phyloP scores from a whole-genome alignment of 2,888 invertebrate species.

The Disparrhopalites patrizii region DNA sequence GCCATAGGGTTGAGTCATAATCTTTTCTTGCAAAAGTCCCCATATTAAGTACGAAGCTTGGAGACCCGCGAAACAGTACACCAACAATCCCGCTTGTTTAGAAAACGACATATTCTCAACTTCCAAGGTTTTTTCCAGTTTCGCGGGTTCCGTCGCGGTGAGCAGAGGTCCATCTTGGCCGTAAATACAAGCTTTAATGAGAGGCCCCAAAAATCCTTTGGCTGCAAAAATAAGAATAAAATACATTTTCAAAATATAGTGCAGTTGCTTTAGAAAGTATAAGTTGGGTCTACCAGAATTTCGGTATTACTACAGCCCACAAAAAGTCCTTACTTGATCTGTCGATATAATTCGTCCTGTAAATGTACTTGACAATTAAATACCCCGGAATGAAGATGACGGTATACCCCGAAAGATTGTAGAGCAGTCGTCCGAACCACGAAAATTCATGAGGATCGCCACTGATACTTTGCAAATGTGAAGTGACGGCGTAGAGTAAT shows the following conservation, averaged over 20 bases:
- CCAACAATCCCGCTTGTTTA: slow-evolving; percentile 59
- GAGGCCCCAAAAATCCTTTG: slow-evolving; percentile 46
- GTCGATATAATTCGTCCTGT: slow-evolving; percentile 73
- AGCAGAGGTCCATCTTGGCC: slow-evolving; percentile 43
- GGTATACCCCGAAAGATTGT: slow-evolving; percentile 82
- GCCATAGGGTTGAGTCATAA: slow-evolving; percentile 84
- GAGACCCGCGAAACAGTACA: slow-evolving; percentile 80
- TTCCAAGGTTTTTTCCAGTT: slow-evolving; percentile 6
- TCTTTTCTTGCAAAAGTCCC: slow-evolving; percentile 96
- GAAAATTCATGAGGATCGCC: slow-evolving; percentile 47
- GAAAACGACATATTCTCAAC: slow-evolving; percentile 31
- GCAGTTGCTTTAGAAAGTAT: too few species aligned
- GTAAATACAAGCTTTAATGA: slow-evolving; percentile 44
- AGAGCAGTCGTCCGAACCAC: slow-evolving; percentile 71
- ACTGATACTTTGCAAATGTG: slow-evolving; percentile 51
- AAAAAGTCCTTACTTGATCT: slow-evolving; percentile 60
- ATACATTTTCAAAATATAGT: not conserved
- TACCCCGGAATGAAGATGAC: slow-evolving; percentile 83
- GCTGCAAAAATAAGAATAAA: too few species aligned
- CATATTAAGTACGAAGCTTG: slow-evolving; percentile 89
- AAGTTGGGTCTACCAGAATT: too few species aligned
- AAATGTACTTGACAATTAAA: slow-evolving; percentile 74
- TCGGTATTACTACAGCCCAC: not conserved
- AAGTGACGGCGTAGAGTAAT: slow-evolving; percentile 54
- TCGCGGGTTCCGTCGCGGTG: slow-evolving; percentile 25